Evolutionary conservation across 37 sponge, comb jelly and placozoan species (phyloP), one percentile per base, ranked within the genome.

Genomic region (Haliclona indistincta): DNA sequence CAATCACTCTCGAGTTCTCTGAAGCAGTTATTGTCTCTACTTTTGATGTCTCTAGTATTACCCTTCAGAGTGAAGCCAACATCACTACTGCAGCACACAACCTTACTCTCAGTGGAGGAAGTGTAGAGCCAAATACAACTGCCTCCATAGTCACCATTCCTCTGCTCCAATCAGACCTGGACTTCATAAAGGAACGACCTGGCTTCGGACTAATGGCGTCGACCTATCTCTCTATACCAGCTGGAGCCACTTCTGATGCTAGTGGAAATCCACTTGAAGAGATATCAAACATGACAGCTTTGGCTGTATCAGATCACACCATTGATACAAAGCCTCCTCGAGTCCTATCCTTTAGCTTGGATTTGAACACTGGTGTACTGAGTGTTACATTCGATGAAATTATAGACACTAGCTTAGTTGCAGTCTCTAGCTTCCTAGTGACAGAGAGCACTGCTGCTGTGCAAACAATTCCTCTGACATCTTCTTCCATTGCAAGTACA

Each of bases 341-440:
- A 35, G 39, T 95, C 28, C 41, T 74, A 36, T 58, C 23, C 40
- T 91, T 83, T 56, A 58, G 63, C 17, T 77, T 95, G 5, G 96
- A 95, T 52, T 47, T 95, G 52, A 91, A 91, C 61, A 64, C 37
- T 43, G 89, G 89, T 11, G 36, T 82, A 20, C 81, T 95, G 13
- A 60, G 61, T 38, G 38, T 91, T 2, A 76, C 93, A 5, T 91
- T 95, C 66, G 61, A 82, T 81, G 96, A 95, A 76, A 79, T 91
- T 0, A 67, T 95, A 4, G 30, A 68, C n/a, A 73, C 75, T 66
- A 17, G 6, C 38, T 70, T 75, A 43, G 86, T 91, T 6, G 56
- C 41, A n/a, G 54, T 83, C 3, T 0, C 75, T 2, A 45, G 75
- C 34, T 81, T 95, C 53, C 75, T 62, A 37, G 60, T 95, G 0